Evolutionary conservation across 2,888 invertebrate species (phyloP).

Genomic region (Heliconius cydno): DNA sequence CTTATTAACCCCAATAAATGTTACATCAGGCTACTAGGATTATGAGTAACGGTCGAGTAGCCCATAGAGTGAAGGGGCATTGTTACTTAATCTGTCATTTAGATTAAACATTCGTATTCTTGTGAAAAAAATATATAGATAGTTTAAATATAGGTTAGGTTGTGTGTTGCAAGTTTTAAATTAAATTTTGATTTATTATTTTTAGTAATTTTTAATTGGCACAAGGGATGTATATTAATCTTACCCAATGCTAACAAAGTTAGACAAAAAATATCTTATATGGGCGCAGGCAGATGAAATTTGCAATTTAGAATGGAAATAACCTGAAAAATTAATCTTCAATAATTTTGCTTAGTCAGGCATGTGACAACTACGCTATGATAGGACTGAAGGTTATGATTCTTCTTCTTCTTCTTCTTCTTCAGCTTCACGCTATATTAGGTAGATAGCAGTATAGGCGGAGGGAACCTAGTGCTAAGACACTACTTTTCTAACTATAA

Average conservation of each 20-base stretch:
- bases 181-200: too few relatives aligned
- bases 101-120: neutral
- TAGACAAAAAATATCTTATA: too few relatives aligned
- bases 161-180: neutral
- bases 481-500: neutral
- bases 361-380: neutral
- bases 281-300: too few relatives aligned
- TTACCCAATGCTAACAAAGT: too few relatives aligned
- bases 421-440: too few relatives aligned
- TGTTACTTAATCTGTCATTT: neutral
- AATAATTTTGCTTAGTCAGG: neutral
- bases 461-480: neutral
- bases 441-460: too few relatives aligned
- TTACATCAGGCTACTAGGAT: slow-evolving; percentile 24
- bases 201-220: too few relatives aligned
- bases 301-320: too few relatives aligned
- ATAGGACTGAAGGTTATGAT: neutral
- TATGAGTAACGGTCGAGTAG: slow-evolving; percentile 8
- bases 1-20: slow-evolving; percentile 42
- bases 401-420: too few relatives aligned
- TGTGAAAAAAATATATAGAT: too few relatives aligned
- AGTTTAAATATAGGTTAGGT: neutral
- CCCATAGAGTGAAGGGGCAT: neutral
- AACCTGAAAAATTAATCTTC: too few relatives aligned
- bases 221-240: too few relatives aligned